These are phyloP conservation scores for Enteromius viviparus DNA, from an alignment of 2,797 vertebrate genomes.

Conservation along the genomic window DNA sequence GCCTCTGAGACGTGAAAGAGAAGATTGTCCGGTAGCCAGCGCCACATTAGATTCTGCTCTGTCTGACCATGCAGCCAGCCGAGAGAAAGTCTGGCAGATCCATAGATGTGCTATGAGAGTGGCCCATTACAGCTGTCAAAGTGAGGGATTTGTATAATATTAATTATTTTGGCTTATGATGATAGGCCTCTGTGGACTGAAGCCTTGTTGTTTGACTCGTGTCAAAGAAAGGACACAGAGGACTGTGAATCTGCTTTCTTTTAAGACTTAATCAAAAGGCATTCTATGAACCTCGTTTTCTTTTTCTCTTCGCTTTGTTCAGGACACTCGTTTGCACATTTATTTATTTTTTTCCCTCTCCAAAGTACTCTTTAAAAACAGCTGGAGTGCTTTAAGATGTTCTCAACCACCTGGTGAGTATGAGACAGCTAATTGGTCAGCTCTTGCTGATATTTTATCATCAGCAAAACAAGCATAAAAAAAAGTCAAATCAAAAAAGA, in stretches of 20 bases:
- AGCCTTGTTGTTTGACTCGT: slow-evolving; percentile 47
- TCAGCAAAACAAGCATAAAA: slow-evolving; percentile 39
- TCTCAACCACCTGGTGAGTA: slow-evolving; percentile 43
- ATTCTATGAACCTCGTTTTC: slow-evolving; percentile 52
- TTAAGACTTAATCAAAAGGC: slow-evolving; percentile 57
- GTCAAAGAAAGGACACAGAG: slow-evolving; percentile 43
- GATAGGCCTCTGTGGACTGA: slow-evolving; percentile 60
- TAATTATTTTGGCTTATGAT: slow-evolving; percentile 66
- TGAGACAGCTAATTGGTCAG: slow-evolving; percentile 25
- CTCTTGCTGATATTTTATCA: slow-evolving; percentile 27
- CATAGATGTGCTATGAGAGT: slow-evolving; percentile 33
- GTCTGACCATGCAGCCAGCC: slow-evolving; percentile 64
- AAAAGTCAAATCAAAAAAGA: slow-evolving; percentile 41
- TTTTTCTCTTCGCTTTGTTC: slow-evolving; percentile 20
- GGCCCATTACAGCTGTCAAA: slow-evolving; percentile 59
- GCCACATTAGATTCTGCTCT: slow-evolving; percentile 67
- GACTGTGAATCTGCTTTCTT: slow-evolving; percentile 56
- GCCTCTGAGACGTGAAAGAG: slow-evolving; percentile 73
- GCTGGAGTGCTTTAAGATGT: slow-evolving; percentile 35
- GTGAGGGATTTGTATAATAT: slow-evolving; percentile 61
- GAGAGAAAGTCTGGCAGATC: slow-evolving; percentile 68
- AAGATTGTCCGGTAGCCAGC: slow-evolving; percentile 65
- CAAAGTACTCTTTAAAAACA: slow-evolving; percentile 45
- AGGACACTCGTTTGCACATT: slow-evolving; percentile 7
- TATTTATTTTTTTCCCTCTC: neutral